Evolutionary conservation across 2,888 invertebrate genomes (phyloP), one percentile per base, ranked within the genome.

Genomic region (Clivina fossor): DNA sequence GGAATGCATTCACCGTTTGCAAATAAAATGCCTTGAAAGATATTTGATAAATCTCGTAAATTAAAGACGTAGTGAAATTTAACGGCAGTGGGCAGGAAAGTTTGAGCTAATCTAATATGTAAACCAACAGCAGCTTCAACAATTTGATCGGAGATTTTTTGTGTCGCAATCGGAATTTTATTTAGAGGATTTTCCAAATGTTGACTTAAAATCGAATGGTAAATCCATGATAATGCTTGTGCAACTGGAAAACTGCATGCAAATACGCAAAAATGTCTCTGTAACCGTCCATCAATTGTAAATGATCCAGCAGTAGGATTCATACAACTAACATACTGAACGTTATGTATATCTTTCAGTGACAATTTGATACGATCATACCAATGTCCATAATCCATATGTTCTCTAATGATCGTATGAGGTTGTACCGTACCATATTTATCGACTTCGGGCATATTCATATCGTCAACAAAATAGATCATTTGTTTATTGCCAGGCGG

Each of bases 361-460:
- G 86, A 78, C 58, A 96, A 76, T 69, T 94, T 95, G 40, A 81
- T 76, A 55, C 95, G 77, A 69, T 97, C 96, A 70, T 96, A 97
- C 95, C 96, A 97, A 74, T 96, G 96, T 62, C 81, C 84, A 70
- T 96, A 96, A 74, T 95, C 93, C 81, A 95, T 85, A 70, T 90
- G 93, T 70, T 97, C 93, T 16, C 95, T 78, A 58, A 96, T 87
- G 1, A 96, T 78, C 0, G 96, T 96, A 68, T 96, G 96, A 0
- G 96, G 93, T 69, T 95, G 95, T 9, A 95, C 95, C 0, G 96
- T 96, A 54, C 91, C 93, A 71, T 95, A 96, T 53, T 82, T 83
- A 72, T 96, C 96, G 2, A 95, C 94, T 76, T 93, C 93, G 0
- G 96, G 96, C 94, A 96, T 96, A 71, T 96, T 96, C 84, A 96